Evolutionary conservation across 2,113 vertebrate species (phyloP).

Genomic region (Catagonus wagneri): DNA sequence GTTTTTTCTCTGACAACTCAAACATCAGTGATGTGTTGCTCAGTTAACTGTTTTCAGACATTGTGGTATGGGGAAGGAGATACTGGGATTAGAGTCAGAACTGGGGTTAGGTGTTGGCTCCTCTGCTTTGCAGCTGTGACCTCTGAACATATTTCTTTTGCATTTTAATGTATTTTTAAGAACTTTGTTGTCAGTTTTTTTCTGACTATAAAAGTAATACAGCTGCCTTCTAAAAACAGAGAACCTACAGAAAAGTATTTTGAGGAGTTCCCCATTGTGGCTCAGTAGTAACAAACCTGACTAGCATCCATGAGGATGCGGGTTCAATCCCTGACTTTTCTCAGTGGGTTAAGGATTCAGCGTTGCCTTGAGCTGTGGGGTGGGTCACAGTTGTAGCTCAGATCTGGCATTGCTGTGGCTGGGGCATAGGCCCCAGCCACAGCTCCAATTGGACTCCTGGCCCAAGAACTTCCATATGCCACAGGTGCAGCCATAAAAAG

Average conservation of each 20-base stretch:
- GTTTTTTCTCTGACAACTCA: conserved; percentile 26
- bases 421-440: no score
- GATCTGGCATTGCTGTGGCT: no score
- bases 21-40: not conserved
- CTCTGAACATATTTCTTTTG: not conserved
- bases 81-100: not conserved
- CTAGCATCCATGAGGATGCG: no score
- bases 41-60: not conserved
- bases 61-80: not conserved
- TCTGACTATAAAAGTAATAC: not conserved
- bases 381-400: no score
- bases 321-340: no score
- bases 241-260: not conserved
- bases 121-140: not conserved
- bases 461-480: no score
- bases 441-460: no score
- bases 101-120: not conserved
- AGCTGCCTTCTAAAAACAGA: conserved; percentile 5
- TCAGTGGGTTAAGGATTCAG: no score
- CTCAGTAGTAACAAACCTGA: no score
- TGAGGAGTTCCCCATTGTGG: no score
- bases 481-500: no score
- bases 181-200: not conserved
- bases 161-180: conserved; percentile 40
- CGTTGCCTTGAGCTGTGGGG: no score